These are phyloP conservation scores for Dasysyrphus albostriatus DNA, from an alignment of 2,888 invertebrate genomes.

Conservation along the genomic window DNA sequence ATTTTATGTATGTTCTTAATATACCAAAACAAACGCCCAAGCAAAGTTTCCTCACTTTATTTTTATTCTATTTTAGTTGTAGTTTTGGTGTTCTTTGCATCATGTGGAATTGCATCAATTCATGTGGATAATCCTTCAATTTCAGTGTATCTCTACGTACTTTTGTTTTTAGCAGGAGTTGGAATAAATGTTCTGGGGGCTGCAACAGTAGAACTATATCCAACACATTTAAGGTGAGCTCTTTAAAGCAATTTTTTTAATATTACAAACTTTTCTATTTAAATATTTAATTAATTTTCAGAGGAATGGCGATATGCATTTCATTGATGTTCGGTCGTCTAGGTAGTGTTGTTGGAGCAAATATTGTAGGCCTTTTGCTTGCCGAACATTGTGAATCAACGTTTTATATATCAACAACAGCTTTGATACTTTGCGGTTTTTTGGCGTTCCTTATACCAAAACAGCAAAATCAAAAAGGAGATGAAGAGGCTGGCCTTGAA, in stretches of 20 bases:
- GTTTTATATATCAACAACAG: conserved; percentile 80
- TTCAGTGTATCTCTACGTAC: conserved; percentile 79
- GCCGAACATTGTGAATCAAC: conserved; percentile 84
- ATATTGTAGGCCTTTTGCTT: conserved; percentile 83
- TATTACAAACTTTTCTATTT: neutral
- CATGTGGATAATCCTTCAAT: conserved; percentile 77
- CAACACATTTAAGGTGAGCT: conserved; percentile 80
- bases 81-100: conserved; percentile 77
- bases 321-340: conserved; percentile 85
- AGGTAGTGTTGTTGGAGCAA: conserved; percentile 85
- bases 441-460: conserved; percentile 78
- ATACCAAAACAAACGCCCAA: neutral
- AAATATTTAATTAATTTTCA: conserved; percentile 73
- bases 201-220: conserved; percentile 81
- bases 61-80: conserved; percentile 74
- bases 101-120: conserved; percentile 77
- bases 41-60: neutral
- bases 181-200: conserved; percentile 80
- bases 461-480: conserved; percentile 46
- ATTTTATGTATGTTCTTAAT: conserved; percentile 78
- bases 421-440: conserved; percentile 78
- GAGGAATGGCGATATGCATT: conserved; percentile 85
- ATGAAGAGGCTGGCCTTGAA: conserved; percentile 49
- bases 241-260: neutral
- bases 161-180: conserved; percentile 78